Percentiles rank a stretch among this genome's conserved stretches.
Evolutionary conservation across 2,888 invertebrate species (phyloP).

Genomic region (Cosmia pyralina): DNA sequence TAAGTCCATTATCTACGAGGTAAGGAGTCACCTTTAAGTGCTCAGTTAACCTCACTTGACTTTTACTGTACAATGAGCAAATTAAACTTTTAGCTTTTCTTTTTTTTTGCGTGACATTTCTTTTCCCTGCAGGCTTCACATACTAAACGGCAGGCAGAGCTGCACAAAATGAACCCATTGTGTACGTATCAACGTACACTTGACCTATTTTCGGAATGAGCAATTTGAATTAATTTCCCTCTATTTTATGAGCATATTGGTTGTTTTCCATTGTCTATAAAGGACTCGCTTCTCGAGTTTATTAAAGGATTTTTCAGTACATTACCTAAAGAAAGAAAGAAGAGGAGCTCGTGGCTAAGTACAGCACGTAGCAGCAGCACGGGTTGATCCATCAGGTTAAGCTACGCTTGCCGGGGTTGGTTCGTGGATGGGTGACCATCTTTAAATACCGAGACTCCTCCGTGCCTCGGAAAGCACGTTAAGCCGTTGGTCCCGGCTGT

Average conservation of each 20-base stretch:
- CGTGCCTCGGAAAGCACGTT: no score
- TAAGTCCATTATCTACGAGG: conserved; percentile 11
- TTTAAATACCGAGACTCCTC: no score
- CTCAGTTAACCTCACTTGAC: conserved; percentile 17
- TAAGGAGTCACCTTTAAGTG: conserved; percentile 21
- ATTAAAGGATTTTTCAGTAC: background rate
- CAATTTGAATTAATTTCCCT: background rate
- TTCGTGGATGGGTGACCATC: no score
- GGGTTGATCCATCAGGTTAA: no score
- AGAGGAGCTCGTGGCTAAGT: no score
- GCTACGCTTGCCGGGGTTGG: no score
- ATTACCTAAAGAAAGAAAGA: no score
- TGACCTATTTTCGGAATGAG: conserved; percentile 1
- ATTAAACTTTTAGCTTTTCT: background rate
- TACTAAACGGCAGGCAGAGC: background rate
- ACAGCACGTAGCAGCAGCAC: no score
- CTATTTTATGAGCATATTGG: background rate
- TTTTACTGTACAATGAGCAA: conserved; percentile 10
- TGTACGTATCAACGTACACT: conserved; percentile 2
- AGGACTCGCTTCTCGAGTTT: background rate
- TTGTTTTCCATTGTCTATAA: background rate
- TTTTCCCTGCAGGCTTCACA: background rate
- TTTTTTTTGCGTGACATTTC: background rate
- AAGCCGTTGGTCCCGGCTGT: no score
- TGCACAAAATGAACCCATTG: background rate